Base-by-base conservation (phyloP, 64 coral and sea anemone genomes). In the Cladopsammia gracilis region DNA sequence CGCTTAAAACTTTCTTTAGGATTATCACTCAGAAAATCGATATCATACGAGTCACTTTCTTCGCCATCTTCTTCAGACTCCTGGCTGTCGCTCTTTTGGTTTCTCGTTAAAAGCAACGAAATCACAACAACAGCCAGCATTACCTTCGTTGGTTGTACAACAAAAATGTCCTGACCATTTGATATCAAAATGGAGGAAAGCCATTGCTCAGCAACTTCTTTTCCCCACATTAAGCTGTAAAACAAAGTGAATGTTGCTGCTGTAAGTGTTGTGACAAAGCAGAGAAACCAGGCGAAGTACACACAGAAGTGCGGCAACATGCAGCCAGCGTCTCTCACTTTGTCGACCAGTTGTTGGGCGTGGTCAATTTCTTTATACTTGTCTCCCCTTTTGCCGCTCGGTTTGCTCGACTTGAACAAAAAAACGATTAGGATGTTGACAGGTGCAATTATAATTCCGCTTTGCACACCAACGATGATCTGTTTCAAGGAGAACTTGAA, bases 221-320 rank as follows among this genome's bases (percentile, higher is more conserved):
- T 97, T 0, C 92, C 91, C 95, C 95, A 97, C 34, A 90, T 75
- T 71, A 97, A 83, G 42, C 92, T 97, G 68, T 97, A 97, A 18
- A 90, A 89, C 9, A 97, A 94, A 0, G 92, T 97, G 43, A 97
- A 75, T 7, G 81, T 90, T 19, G 95, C 88, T 3, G 95, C 93
- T 10, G 79, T 58, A 19, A 85, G 54, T 1, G 93, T 62, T 16
- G 88, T 88, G n/a, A 80, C 22, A 25, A 94, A 75, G 93, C 95
- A 97, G 42, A 97, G 78, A 16, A 97, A 13, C 95, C 95, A 97
- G 25, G 80, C 92, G 16, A 97, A 19, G 49, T 87, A 97, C 3
- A 86, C 78, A 25, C 49, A 94, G 19, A 83, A 71, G 66, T 88
- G 95, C 44, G 95, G 92, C 24, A 94, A 46, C 12, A 56, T 86